A percentile compares a stretch with the other conserved stretches of the same genome.
Evolutionary conservation across 2,797 vertebrate genomes (phyloP).

Genomic region (Chaetodon trifasciatus): DNA sequence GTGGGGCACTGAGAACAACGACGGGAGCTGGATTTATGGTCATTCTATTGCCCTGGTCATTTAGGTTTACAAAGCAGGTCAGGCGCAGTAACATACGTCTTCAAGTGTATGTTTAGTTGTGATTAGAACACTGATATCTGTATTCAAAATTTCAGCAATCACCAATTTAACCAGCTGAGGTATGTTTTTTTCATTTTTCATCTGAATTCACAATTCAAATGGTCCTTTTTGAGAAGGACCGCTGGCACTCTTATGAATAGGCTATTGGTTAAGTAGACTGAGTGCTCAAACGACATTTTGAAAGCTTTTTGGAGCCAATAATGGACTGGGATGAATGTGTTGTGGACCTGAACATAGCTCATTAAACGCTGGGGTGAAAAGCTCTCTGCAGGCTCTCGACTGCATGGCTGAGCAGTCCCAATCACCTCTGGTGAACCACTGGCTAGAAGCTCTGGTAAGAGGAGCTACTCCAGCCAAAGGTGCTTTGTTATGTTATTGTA

Average conservation of each 20-base stretch:
- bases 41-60: neutral
- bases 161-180: constrained; percentile 10
- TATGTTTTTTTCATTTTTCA: constrained; percentile 42
- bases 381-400: constrained; percentile 72
- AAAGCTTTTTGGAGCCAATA: constrained; percentile 79
- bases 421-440: constrained; percentile 69
- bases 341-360: constrained; percentile 79
- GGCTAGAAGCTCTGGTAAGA: constrained; percentile 52
- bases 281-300: constrained; percentile 74
- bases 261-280: constrained; percentile 71
- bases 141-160: constrained; percentile 27
- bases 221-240: constrained; percentile 32
- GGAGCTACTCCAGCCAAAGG: constrained; percentile 63
- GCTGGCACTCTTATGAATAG: constrained; percentile 65
- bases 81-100: neutral
- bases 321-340: constrained; percentile 75
- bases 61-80: constrained; percentile 10
- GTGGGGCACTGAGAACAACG: neutral
- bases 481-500: constrained; percentile 67
- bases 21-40: constrained; percentile 5
- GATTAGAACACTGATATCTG: neutral
- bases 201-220: constrained; percentile 51
- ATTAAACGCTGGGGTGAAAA: constrained; percentile 79
- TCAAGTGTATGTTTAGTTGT: neutral
- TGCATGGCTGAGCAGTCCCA: constrained; percentile 68